Conservation (phyloP, 2,113 vertebrate species). For the Manacus vitellinus region DNA sequence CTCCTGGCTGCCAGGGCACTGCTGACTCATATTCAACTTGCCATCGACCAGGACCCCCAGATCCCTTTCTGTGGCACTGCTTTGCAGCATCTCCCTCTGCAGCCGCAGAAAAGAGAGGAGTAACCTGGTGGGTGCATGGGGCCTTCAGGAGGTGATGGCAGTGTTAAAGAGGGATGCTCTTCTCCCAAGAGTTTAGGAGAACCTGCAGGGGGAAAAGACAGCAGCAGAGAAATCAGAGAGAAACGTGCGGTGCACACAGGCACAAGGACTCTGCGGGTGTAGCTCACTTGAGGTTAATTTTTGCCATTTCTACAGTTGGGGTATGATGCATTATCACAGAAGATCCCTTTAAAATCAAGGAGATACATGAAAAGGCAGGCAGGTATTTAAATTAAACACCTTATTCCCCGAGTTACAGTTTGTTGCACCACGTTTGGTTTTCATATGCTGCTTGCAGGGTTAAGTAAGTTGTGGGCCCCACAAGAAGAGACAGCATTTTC, state of each 20-base stretch:
- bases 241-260: not conserved
- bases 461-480: not conserved
- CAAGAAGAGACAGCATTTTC: not conserved
- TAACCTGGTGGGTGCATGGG: not conserved
- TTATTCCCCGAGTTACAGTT: not conserved
- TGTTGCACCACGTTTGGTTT: not conserved
- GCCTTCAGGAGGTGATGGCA: not conserved
- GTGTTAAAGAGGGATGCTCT: not conserved
- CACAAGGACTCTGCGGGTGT: not conserved
- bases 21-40: not conserved
- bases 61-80: not conserved
- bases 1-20: not conserved
- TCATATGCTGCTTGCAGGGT: not conserved
- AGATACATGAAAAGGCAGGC: not conserved
- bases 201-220: not conserved
- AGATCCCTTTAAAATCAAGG: not conserved
- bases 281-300: not conserved
- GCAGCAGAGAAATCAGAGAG: not conserved
- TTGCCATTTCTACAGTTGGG: not conserved
- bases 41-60: not conserved
- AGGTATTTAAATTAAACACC: not conserved
- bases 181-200: not conserved
- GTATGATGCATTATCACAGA: not conserved
- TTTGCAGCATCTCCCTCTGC: not conserved
- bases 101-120: not conserved